A percentile compares a stretch with the other conserved stretches of the same genome.
These are phyloP conservation scores for Channa maculata DNA, from an alignment of 2,113 vertebrate species.

Conservation along the genomic window DNA sequence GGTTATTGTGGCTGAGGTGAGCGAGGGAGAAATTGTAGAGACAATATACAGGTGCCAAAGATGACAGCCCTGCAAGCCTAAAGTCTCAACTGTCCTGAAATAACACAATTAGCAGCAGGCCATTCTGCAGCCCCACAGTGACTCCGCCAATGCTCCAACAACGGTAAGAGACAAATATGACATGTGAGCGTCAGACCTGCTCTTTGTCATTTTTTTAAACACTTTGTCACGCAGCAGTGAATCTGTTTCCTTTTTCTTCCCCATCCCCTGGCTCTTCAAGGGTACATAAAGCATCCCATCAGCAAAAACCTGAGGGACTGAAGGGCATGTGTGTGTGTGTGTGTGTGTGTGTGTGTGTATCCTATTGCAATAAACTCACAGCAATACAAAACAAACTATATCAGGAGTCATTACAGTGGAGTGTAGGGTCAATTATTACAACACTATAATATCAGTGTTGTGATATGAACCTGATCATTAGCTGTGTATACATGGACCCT, in stretches of 20 bases:
- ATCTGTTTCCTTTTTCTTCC: not conserved
- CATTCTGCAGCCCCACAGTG: not conserved
- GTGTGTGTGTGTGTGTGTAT: not conserved
- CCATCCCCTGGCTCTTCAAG: not conserved
- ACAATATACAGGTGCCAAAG: conserved; percentile 16
- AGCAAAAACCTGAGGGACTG: not conserved
- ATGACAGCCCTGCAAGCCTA: conserved; percentile 3
- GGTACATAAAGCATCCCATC: not conserved
- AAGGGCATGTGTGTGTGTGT: not conserved
- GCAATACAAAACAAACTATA: no score
- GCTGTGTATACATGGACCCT: no score
- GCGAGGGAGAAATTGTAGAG: conserved; percentile 35
- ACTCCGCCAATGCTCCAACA: not conserved
- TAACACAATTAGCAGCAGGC: conserved; percentile 58
- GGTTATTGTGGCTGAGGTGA: conserved; percentile 54
- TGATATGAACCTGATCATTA: no score
- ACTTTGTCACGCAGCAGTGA: not conserved
- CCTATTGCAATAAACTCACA: no score
- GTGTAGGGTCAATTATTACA: no score
- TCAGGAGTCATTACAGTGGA: no score
- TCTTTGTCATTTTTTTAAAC: not conserved
- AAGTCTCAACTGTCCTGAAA: conserved; percentile 42
- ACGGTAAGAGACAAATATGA: conserved; percentile 11
- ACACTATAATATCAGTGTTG: no score
- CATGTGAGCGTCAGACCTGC: not conserved